Percentiles rank a stretch among this genome's conserved stretches.
Conservation (phyloP, 2,113 vertebrate species). For the Corvus moneduloides region DNA sequence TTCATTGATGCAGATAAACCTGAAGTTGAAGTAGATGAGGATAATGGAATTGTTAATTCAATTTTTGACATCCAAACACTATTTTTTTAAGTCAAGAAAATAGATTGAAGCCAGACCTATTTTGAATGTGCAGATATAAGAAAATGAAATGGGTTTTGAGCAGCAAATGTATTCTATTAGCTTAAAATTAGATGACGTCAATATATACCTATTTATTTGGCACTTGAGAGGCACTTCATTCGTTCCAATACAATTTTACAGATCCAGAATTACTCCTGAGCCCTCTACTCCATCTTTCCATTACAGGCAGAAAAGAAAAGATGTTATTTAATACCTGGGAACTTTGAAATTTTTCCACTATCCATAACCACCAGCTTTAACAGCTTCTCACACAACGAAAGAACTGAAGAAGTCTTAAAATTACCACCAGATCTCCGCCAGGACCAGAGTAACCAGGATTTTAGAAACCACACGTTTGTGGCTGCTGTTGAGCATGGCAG, state of each 20-base stretch:
- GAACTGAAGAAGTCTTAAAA: background rate
- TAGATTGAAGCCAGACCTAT: background rate
- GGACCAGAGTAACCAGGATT: background rate
- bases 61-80: slow-evolving; percentile 20
- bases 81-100: background rate
- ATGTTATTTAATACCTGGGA: background rate
- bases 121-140: background rate
- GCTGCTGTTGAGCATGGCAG: accelerated
- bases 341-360: background rate
- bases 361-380: background rate
- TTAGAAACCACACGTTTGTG: background rate
- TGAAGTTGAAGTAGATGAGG: background rate
- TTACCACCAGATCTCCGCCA: background rate
- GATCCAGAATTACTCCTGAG: background rate
- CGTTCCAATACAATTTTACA: background rate
- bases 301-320: background rate
- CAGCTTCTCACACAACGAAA: background rate
- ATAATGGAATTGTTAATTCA: slow-evolving; percentile 32
- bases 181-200: background rate
- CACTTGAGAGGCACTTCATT: background rate
- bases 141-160: background rate
- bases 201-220: background rate
- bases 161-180: background rate
- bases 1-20: background rate
- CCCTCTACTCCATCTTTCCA: background rate